Percentiles rank a stretch among this genome's conserved stretches.
phyloP scores from a whole-genome alignment of 2,888 invertebrate genomes.

The Spodoptera littoralis region DNA sequence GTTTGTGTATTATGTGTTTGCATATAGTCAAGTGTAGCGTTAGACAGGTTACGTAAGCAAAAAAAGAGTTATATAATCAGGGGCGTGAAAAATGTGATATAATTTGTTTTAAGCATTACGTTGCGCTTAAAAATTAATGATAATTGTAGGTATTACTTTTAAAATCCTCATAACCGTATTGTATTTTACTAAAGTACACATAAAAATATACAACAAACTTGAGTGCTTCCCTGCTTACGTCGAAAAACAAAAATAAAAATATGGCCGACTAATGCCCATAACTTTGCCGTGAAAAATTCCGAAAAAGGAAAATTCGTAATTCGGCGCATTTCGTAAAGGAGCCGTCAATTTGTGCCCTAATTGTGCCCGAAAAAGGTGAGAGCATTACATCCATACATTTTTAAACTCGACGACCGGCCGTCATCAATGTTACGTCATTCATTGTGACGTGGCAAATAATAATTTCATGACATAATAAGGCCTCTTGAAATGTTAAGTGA shows the following conservation, averaged over 20 bases:
- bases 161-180: too few species aligned
- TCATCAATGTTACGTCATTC: slow-evolving; percentile 57
- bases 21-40: too few species aligned
- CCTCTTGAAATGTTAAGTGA: slow-evolving; percentile 40
- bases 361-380: slow-evolving; percentile 52
- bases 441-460: slow-evolving; percentile 64
- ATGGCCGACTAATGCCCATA: slow-evolving; percentile 16
- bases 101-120: too few species aligned
- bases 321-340: slow-evolving; percentile 46
- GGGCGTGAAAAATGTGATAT: too few species aligned
- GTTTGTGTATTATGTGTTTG: background rate
- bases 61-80: too few species aligned
- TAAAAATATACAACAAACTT: background rate
- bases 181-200: too few species aligned
- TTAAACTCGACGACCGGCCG: slow-evolving; percentile 55
- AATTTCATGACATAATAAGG: slow-evolving; percentile 52
- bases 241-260: slow-evolving; percentile 22
- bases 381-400: slow-evolving; percentile 58
- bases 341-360: slow-evolving; percentile 54
- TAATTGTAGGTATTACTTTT: too few species aligned
- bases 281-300: slow-evolving; percentile 15
- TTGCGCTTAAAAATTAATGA: too few species aligned
- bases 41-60: too few species aligned
- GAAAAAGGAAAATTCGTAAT: slow-evolving; percentile 24
- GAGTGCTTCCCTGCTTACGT: background rate